Percentiles rank a stretch among this genome's conserved stretches.
These are phyloP conservation scores for Pangasianodon gigas DNA, from an alignment of 2,113 vertebrate genomes.

Conservation along the genomic window DNA sequence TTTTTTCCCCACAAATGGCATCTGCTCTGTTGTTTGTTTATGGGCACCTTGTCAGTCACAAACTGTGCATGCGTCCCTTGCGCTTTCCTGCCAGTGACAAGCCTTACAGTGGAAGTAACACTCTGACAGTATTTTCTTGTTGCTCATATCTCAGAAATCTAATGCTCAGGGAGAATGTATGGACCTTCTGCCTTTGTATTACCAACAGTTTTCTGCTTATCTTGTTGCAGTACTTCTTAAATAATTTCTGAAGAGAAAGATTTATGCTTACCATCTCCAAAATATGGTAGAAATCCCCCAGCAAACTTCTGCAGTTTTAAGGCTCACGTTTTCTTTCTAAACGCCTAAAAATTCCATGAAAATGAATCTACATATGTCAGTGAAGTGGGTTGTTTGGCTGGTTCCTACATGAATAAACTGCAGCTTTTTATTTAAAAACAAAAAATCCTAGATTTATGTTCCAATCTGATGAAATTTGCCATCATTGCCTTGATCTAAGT, in stretches of 20 bases:
- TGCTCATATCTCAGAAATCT: constrained; percentile 25
- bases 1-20: constrained; percentile 1
- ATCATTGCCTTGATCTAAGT: not conserved
- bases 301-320: not conserved
- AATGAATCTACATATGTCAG: not conserved
- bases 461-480: not conserved
- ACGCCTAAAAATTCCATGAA: not conserved
- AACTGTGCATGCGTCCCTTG: constrained; percentile 25
- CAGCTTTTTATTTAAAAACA: not conserved
- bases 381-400: not conserved
- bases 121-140: constrained; percentile 16
- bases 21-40: constrained; percentile 49
- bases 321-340: not conserved
- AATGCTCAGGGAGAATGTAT: constrained; percentile 22
- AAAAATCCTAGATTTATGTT: not conserved
- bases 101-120: constrained; percentile 11
- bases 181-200: constrained; percentile 11
- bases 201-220: not conserved
- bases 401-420: not conserved
- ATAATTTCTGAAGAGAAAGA: not conserved
- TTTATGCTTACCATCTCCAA: not conserved
- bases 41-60: constrained; percentile 37
- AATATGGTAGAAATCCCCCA: not conserved
- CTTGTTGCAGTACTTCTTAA: not conserved
- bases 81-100: constrained; percentile 29